Conservation (phyloP, 2,888 invertebrate species). For the Dasysyrphus tricinctus region DNA sequence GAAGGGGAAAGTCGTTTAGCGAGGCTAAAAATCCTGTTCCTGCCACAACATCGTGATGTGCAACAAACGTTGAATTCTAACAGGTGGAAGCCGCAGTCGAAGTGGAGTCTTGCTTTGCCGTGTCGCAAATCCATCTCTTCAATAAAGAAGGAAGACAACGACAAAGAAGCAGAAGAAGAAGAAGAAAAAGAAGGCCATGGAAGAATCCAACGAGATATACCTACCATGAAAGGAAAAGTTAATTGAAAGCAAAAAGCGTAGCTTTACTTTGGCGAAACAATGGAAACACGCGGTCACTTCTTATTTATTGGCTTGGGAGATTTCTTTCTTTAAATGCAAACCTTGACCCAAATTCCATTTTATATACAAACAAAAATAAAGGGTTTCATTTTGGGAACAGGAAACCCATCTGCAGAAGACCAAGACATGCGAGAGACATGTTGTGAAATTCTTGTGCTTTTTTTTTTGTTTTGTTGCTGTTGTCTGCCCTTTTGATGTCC, state of each 20-base stretch:
- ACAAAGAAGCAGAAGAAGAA: not conserved
- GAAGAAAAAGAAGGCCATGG: not conserved
- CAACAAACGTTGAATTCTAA: constrained; percentile 58
- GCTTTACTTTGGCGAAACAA: constrained; percentile 39
- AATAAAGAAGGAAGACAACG: not conserved
- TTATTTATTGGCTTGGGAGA: constrained; percentile 48
- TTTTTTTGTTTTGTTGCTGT: not conserved
- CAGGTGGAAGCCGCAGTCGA: constrained; percentile 56
- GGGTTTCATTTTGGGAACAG: constrained; percentile 28
- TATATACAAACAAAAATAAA: not conserved
- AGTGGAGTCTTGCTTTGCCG: not conserved
- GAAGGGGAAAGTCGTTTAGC: constrained; percentile 49
- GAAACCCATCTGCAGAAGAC: constrained; percentile 25
- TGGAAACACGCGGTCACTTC: constrained; percentile 46
- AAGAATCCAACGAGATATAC: constrained; percentile 33
- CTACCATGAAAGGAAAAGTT: constrained; percentile 65
- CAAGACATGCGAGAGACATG: constrained; percentile 5
- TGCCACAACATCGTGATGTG: constrained; percentile 54
- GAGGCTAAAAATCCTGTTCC: constrained; percentile 34
- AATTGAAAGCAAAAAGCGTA: constrained; percentile 69
- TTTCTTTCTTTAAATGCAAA: constrained; percentile 46
- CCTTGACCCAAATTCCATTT: constrained; percentile 67
- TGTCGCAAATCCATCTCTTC: constrained; percentile 58
- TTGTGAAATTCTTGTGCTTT: constrained; percentile 37
- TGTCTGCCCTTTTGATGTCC: constrained; percentile 21